phyloP scores from a whole-genome alignment of 92 coral and sea anemone genomes.

The Zoanthus sansibaricus region DNA sequence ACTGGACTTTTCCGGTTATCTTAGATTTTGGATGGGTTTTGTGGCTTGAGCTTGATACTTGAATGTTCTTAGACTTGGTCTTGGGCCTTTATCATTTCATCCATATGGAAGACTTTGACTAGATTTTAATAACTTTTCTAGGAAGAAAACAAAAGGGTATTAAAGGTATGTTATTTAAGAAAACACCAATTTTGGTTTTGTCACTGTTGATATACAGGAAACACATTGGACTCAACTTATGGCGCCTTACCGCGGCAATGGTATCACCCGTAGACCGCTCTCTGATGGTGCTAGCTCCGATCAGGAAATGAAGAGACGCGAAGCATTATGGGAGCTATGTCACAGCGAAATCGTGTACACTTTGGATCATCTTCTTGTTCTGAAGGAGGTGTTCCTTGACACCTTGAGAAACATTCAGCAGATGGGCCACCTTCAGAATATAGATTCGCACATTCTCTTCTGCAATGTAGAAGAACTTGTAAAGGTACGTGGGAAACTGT shows the following conservation, averaged over 20 bases:
- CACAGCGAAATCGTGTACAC: slow-evolving; percentile 97
- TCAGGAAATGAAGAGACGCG: slow-evolving; percentile 96
- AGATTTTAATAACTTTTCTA: no score
- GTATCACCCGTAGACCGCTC: slow-evolving; percentile 73
- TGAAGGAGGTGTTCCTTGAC: slow-evolving; percentile 94
- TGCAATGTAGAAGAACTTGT: slow-evolving; percentile 89
- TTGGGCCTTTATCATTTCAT: no score
- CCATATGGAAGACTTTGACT: no score
- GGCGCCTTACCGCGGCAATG: slow-evolving; percentile 61
- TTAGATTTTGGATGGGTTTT: no score
- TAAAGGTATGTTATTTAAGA: no score
- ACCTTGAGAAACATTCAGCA: slow-evolving; percentile 86
- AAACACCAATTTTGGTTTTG: neutral
- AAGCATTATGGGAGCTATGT: slow-evolving; percentile 97
- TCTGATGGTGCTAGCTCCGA: slow-evolving; percentile 84
- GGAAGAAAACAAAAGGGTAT: no score
- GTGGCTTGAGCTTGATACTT: no score
- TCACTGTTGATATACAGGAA: slow-evolving; percentile 62
- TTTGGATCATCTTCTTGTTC: slow-evolving; percentile 87
- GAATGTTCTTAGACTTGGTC: no score
- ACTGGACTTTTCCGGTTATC: no score
- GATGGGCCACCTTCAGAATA: slow-evolving; percentile 78
- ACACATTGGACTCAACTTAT: slow-evolving; percentile 97
- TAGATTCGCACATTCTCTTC: slow-evolving; percentile 82
- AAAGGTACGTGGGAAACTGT: slow-evolving; percentile 65